Evolutionary conservation across 2,888 invertebrate species (phyloP).

Genomic region (Rhodophaea formosa): DNA sequence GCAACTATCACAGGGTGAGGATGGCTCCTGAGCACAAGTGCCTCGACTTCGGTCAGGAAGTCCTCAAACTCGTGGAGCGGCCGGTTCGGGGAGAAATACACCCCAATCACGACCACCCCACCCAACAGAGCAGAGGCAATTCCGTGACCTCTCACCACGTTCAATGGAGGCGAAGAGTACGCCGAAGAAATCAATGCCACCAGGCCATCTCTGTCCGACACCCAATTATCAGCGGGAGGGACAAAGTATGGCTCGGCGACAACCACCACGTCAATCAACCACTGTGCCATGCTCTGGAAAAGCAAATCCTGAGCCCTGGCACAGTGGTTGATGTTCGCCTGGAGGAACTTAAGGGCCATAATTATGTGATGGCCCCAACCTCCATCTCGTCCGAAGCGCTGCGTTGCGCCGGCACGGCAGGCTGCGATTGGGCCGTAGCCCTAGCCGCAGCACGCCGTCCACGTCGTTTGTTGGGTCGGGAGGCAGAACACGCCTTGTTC

Average conservation of each 20-base stretch:
- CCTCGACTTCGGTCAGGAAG: too few relatives aligned
- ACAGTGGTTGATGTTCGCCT: conserved; percentile 12
- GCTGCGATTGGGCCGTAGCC: background rate
- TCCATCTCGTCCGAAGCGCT: background rate
- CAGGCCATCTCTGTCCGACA: background rate
- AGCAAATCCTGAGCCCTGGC: background rate
- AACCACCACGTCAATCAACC: conserved; percentile 1
- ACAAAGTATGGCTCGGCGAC: background rate
- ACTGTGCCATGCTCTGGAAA: background rate
- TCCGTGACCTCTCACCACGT: background rate
- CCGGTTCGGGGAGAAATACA: too few relatives aligned
- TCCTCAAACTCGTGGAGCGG: too few relatives aligned
- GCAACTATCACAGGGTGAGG: too few relatives aligned
- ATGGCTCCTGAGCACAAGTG: too few relatives aligned
- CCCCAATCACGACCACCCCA: too few relatives aligned
- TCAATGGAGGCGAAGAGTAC: background rate
- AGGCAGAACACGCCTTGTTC: background rate
- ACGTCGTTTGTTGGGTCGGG: too few relatives aligned
- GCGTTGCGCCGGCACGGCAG: background rate
- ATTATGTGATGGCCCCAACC: background rate
- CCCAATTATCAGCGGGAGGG: background rate
- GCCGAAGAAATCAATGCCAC: background rate
- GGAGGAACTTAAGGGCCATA: background rate
- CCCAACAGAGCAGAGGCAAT: too few relatives aligned
- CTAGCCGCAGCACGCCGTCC: background rate